Percentiles rank a stretch among this genome's conserved stretches.
These are phyloP conservation scores for Paradoxurus hermaphroditus DNA, from an alignment of 2,113 vertebrate species.

Conservation along the genomic window DNA sequence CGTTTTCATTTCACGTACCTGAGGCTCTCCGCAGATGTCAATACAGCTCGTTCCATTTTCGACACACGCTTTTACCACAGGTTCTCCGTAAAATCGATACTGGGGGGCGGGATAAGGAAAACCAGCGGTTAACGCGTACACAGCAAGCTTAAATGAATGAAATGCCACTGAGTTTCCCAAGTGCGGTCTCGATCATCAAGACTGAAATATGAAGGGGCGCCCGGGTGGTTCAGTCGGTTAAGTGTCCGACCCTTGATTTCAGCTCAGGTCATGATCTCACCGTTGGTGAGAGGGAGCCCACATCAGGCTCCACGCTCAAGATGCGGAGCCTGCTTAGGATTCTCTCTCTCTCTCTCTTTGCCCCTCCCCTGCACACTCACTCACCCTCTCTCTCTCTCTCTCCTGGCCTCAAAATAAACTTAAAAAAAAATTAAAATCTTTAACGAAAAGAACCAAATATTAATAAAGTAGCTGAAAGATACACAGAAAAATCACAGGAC, in stretches of 20 bases:
- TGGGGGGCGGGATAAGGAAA: slow-evolving; percentile 71
- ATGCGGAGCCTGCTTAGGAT: too few relatives aligned
- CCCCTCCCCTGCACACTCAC: too few relatives aligned
- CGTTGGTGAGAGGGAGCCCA: too few relatives aligned
- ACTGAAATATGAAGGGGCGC: background rate
- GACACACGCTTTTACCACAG: slow-evolving; percentile 93
- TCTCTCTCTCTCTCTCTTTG: too few relatives aligned
- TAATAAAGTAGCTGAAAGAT: background rate
- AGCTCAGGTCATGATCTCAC: too few relatives aligned
- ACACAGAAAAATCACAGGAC: background rate
- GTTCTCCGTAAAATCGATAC: slow-evolving; percentile 96
- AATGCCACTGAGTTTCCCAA: background rate
- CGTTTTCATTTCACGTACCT: slow-evolving; percentile 83
- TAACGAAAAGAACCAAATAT: background rate
- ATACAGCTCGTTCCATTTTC: slow-evolving; percentile 95
- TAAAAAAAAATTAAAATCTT: too few relatives aligned
- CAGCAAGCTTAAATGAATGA: background rate
- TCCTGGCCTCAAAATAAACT: too few relatives aligned
- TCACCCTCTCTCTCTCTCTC: too few relatives aligned
- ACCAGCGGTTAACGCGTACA: background rate
- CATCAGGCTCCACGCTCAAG: too few relatives aligned
- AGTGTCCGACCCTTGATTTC: too few relatives aligned
- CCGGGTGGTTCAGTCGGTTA: too few relatives aligned
- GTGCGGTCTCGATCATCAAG: background rate
- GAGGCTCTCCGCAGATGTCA: slow-evolving; percentile 95